Evolutionary conservation across 1,140 invertebrate genomes (phyloP).

Genomic region (Bombus breviceps): DNA sequence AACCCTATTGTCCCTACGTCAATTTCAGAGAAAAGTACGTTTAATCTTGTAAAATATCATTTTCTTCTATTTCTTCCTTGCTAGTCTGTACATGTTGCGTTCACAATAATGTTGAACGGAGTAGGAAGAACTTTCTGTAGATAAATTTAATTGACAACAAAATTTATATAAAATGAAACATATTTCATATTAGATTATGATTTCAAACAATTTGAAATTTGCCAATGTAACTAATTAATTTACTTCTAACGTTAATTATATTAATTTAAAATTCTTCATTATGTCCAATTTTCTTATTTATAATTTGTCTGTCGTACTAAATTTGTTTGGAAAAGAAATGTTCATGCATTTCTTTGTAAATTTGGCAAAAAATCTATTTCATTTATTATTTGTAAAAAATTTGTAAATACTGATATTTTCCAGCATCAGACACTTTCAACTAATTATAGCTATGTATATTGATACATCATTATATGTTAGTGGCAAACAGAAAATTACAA

Average conservation of each 20-base stretch:
- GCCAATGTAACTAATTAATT: no score
- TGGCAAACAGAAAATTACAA: neutral
- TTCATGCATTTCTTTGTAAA: neutral
- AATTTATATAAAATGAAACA: no score
- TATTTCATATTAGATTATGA: neutral
- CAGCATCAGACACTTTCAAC: neutral
- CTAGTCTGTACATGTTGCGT: neutral
- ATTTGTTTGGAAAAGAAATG: neutral
- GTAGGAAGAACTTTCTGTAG: neutral
- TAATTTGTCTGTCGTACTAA: neutral
- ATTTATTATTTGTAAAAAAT: no score
- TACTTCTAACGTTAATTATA: no score
- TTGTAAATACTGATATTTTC: neutral
- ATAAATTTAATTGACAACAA: no score
- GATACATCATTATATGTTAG: neutral
- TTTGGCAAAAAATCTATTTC: neutral
- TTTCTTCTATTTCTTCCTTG: constrained; percentile 30
- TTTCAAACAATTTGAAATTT: neutral
- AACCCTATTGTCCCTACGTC: constrained; percentile 58
- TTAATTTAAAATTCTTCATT: no score
- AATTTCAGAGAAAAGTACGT: constrained; percentile 58
- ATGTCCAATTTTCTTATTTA: no score
- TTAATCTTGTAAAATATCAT: constrained; percentile 41
- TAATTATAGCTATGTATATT: neutral
- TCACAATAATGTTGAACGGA: neutral